Conservation (phyloP, 2,888 invertebrate species). For the Aplocera efformata region DNA sequence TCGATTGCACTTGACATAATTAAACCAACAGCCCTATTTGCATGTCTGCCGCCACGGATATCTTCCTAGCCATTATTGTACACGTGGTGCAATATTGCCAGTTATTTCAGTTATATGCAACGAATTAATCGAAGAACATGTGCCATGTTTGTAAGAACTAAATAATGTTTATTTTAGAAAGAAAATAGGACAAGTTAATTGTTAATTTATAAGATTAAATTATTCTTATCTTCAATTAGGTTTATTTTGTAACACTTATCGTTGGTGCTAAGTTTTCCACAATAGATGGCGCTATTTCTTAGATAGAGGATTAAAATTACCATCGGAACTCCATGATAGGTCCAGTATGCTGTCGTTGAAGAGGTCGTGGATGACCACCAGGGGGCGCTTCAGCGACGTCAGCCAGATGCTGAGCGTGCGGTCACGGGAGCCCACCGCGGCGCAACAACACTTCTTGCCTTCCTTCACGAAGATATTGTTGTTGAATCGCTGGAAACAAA, state of each 20-base stretch:
- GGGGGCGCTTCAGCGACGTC: conserved; percentile 94
- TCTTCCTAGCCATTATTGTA: conserved; percentile 11
- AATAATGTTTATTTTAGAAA: too few relatives aligned
- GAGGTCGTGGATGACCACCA: conserved; percentile 95
- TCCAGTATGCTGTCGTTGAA: conserved; percentile 97
- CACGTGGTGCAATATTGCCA: conserved; percentile 11
- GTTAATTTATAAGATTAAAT: too few relatives aligned
- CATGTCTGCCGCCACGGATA: conserved; percentile 14
- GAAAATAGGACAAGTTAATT: too few relatives aligned
- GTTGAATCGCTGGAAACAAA: conserved; percentile 88
- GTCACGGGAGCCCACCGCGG: conserved; percentile 97
- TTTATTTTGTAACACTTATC: too few relatives aligned
- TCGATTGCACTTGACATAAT: conserved; percentile 16
- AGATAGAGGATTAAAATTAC: too few relatives aligned
- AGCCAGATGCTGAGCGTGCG: conserved; percentile 97
- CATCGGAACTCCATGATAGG: conserved; percentile 90
- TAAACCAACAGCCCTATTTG: conserved; percentile 13
- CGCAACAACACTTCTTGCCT: conserved; percentile 89
- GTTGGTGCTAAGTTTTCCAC: too few relatives aligned
- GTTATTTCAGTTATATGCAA: neutral
- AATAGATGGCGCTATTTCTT: too few relatives aligned
- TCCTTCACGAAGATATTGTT: conserved; percentile 92
- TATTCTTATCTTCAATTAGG: too few relatives aligned
- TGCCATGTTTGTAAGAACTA: too few relatives aligned
- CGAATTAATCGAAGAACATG: too few relatives aligned